Percentiles rank a stretch among this genome's conserved stretches.
phyloP scores from a whole-genome alignment of 1,140 invertebrate genomes.

The Harlomillsia oculata region DNA sequence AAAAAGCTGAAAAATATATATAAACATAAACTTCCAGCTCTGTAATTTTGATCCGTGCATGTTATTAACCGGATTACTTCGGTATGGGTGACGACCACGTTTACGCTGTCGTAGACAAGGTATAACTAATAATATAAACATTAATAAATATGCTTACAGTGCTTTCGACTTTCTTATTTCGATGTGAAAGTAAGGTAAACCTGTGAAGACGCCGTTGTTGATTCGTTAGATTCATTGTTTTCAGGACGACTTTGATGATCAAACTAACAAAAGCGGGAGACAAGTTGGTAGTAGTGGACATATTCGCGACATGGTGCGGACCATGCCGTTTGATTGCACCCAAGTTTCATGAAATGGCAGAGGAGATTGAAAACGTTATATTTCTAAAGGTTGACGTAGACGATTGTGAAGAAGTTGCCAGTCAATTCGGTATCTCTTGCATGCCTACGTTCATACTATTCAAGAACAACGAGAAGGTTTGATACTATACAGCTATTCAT shows the following conservation, averaged over 20 bases:
- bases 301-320: constrained; percentile 66
- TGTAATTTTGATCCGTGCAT: no score
- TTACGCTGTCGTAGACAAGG: no score
- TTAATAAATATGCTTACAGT: no score
- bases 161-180: no score
- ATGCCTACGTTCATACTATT: constrained; percentile 92
- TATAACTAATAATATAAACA: no score
- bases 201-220: no score
- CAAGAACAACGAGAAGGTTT: constrained; percentile 59
- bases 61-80: no score
- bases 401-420: constrained; percentile 70
- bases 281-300: constrained; percentile 80
- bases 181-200: no score
- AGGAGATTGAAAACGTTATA: constrained; percentile 44
- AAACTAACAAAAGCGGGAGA: constrained; percentile 64
- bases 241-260: constrained; percentile 59
- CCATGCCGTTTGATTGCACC: constrained; percentile 89
- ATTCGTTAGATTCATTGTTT: no score
- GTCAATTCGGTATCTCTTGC: constrained; percentile 66
- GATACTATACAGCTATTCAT: constrained; percentile 14
- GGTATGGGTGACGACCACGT: no score
- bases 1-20: no score
- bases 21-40: no score
- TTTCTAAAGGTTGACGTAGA: constrained; percentile 73
- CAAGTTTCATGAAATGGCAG: constrained; percentile 45